phyloP scores from a whole-genome alignment of 2,888 invertebrate genomes.

The Halocaridina rubra region DNA sequence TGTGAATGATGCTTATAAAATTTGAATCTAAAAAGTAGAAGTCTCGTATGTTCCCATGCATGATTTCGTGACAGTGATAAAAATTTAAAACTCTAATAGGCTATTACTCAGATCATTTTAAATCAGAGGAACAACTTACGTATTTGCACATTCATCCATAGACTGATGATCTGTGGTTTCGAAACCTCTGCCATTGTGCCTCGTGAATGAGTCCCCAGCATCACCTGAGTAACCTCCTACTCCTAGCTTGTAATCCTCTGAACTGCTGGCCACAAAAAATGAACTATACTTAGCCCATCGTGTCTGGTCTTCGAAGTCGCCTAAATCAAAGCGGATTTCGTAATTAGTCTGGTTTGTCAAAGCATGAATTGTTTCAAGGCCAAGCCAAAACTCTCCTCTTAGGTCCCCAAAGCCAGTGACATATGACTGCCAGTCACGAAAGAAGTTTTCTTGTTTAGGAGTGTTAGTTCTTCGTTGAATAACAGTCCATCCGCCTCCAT shows the following conservation, averaged over 20 bases:
- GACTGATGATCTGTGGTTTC: not conserved
- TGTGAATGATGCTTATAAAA: no score
- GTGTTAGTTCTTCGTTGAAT: conserved; percentile 20
- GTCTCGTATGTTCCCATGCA: no score
- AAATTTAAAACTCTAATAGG: no score
- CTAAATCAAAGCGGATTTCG: not conserved
- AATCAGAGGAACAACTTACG: no score
- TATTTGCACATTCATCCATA: no score
- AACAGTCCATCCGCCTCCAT: conserved; percentile 43
- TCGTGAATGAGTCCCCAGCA: not conserved
- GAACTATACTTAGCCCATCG: not conserved
- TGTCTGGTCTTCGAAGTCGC: not conserved
- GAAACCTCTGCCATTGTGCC: not conserved
- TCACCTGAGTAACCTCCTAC: not conserved
- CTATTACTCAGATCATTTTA: no score
- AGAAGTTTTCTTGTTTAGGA: conserved; percentile 42
- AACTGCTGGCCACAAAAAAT: not conserved
- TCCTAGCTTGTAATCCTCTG: not conserved
- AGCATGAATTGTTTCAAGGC: conserved; percentile 52
- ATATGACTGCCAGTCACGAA: conserved; percentile 62
- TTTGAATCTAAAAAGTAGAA: no score
- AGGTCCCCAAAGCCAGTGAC: conserved; percentile 63
- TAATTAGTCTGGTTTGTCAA: not conserved
- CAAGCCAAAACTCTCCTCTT: conserved; percentile 66
- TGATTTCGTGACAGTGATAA: no score